A percentile compares a stretch with the other conserved stretches of the same genome.
Conservation (phyloP, 2,888 invertebrate genomes). For the Lithophane ornitopus region DNA sequence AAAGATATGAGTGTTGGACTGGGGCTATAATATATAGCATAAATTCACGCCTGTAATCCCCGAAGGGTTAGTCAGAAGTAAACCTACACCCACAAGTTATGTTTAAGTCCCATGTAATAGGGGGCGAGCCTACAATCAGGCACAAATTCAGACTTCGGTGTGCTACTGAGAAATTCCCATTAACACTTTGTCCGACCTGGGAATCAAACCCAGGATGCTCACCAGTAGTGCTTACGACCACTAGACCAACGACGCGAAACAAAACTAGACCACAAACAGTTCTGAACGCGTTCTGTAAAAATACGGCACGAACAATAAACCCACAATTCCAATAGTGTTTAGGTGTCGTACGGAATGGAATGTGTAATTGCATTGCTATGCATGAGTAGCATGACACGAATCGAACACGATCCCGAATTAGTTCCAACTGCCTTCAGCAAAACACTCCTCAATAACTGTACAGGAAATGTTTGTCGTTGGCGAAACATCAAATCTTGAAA, state of each 20-base stretch:
- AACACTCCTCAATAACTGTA: slow-evolving; percentile 6
- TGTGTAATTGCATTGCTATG: slow-evolving; percentile 33
- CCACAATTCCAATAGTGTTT: slow-evolving; percentile 1
- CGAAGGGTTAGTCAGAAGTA: too few relatives aligned
- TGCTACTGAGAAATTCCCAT: too few relatives aligned
- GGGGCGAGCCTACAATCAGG: too few relatives aligned
- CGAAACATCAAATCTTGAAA: slow-evolving; percentile 23
- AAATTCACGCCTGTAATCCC: not conserved
- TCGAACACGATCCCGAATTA: slow-evolving; percentile 45
- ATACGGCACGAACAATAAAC: not conserved
- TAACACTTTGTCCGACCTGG: too few relatives aligned
- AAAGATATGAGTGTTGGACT: not conserved
- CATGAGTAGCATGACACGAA: slow-evolving; percentile 39
- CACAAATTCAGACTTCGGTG: too few relatives aligned
- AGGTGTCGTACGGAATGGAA: slow-evolving; percentile 22
- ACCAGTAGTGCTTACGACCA: too few relatives aligned
- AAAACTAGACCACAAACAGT: not conserved
- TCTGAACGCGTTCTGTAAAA: not conserved
- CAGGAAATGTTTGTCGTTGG: slow-evolving; percentile 33
- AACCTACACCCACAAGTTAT: too few relatives aligned
- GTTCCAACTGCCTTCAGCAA: slow-evolving; percentile 21
- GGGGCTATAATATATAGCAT: not conserved
- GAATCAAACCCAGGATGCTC: too few relatives aligned
- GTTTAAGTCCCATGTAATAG: too few relatives aligned
- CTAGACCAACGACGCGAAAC: not conserved